Evolutionary conservation across 2,797 vertebrate species (phyloP).

Genomic region (Eulemur albifrons): DNA sequence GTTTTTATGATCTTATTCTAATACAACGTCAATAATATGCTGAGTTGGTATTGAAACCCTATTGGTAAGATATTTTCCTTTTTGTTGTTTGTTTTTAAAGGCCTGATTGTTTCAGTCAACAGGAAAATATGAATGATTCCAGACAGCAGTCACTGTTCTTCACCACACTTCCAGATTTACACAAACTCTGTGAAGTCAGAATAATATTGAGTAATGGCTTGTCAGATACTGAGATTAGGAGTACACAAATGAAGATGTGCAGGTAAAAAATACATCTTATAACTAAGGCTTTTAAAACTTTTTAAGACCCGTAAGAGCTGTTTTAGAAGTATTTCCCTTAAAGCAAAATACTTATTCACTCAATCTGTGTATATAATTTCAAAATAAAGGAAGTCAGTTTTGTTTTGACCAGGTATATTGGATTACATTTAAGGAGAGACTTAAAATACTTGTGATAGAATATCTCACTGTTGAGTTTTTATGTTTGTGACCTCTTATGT

Average conservation of each 20-base stretch:
- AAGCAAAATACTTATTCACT: slow-evolving; percentile 4
- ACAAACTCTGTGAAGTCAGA: slow-evolving; percentile 84
- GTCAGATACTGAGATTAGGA: slow-evolving; percentile 83
- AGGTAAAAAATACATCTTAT: slow-evolving; percentile 83
- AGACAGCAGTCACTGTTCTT: slow-evolving; percentile 87
- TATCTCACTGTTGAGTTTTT: not conserved
- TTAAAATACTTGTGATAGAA: slow-evolving; percentile 18
- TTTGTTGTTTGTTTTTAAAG: slow-evolving; percentile 48
- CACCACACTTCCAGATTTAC: slow-evolving; percentile 86
- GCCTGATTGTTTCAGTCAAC: not conserved
- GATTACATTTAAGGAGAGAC: not conserved
- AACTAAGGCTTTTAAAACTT: not conserved
- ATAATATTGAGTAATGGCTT: slow-evolving; percentile 80
- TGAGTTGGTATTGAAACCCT: not conserved
- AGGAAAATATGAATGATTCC: slow-evolving; percentile 84
- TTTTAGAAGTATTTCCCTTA: not conserved
- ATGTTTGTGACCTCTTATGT: not conserved
- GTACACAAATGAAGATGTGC: slow-evolving; percentile 89
- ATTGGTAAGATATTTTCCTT: not conserved
- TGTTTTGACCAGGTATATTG: not conserved
- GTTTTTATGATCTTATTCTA: slow-evolving; percentile 18
- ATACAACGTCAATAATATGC: not conserved
- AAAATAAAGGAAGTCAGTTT: slow-evolving; percentile 12
- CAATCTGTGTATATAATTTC: slow-evolving; percentile 3
- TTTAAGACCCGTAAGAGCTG: not conserved